Conservation (phyloP, 2,113 vertebrate genomes). For the Malurus elegans region DNA sequence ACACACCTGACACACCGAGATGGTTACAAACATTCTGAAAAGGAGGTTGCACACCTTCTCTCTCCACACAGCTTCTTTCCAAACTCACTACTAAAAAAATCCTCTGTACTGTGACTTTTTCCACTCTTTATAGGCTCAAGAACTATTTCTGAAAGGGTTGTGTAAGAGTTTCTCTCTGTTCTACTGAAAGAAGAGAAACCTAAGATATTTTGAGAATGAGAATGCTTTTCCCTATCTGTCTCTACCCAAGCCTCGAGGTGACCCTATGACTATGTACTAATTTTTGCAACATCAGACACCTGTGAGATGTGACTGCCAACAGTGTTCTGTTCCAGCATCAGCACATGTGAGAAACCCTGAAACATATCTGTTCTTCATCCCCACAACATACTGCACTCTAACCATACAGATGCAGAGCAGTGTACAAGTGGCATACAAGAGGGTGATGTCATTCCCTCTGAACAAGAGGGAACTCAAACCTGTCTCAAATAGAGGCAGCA, state of each 20-base stretch:
- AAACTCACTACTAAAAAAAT: background rate
- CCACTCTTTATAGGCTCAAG: background rate
- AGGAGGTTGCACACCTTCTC: background rate
- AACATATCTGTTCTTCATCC: rapidly evolving
- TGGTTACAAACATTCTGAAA: background rate
- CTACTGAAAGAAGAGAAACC: background rate
- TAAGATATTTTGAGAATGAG: background rate
- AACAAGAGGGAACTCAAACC: background rate
- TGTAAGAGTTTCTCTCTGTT: background rate
- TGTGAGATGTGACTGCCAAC: background rate
- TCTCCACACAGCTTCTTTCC: background rate
- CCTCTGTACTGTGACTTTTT: background rate
- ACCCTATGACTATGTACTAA: background rate
- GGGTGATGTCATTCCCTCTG: background rate
- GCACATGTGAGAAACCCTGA: background rate
- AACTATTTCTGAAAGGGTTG: background rate
- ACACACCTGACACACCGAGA: background rate
- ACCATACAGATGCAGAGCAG: background rate
- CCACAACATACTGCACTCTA: background rate
- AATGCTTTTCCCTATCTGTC: background rate
- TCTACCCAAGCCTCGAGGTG: background rate
- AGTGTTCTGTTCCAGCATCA: background rate
- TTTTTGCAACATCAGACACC: background rate
- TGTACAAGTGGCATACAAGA: background rate
- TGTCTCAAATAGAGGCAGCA: background rate